Conservation (phyloP, 2,113 vertebrate species). For the Dasyprocta punctata region DNA sequence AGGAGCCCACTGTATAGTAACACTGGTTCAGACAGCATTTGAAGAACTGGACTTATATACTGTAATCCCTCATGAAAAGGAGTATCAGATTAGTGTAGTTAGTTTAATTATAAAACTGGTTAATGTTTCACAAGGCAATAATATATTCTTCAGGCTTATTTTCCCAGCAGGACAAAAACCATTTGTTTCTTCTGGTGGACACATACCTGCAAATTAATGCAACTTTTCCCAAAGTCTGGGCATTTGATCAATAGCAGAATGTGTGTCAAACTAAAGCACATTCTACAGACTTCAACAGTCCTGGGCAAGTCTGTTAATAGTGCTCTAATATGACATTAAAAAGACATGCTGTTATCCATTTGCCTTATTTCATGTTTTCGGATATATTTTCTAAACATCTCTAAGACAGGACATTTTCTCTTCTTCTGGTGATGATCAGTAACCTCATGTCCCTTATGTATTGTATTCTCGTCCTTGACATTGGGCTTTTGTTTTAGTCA, state of each 20-base stretch:
- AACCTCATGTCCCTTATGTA: constrained; percentile 52
- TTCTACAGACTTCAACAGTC: neutral
- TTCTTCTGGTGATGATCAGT: constrained; percentile 22
- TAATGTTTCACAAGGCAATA: neutral
- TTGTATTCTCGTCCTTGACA: constrained; percentile 79
- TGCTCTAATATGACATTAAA: neutral
- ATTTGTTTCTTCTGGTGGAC: neutral
- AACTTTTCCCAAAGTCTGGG: neutral
- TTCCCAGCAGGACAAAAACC: neutral
- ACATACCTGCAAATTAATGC: neutral
- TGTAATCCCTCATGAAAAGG: too few relatives aligned
- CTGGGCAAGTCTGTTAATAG: neutral
- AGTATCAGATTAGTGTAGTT: neutral
- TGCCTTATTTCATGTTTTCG: neutral
- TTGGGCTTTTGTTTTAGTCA: constrained; percentile 74
- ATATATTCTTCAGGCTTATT: neutral
- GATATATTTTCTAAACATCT: neutral
- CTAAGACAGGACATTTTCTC: constrained; percentile 57
- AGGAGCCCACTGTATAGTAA: too few relatives aligned
- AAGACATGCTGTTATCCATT: neutral
- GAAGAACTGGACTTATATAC: too few relatives aligned
- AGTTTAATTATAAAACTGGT: neutral
- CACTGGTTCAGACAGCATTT: too few relatives aligned
- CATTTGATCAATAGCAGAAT: neutral
- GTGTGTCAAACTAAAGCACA: neutral